These are phyloP conservation scores for Aplysina aerophoba DNA, from an alignment of 37 sponge, comb jelly and placozoan species.

Conservation along the genomic window DNA sequence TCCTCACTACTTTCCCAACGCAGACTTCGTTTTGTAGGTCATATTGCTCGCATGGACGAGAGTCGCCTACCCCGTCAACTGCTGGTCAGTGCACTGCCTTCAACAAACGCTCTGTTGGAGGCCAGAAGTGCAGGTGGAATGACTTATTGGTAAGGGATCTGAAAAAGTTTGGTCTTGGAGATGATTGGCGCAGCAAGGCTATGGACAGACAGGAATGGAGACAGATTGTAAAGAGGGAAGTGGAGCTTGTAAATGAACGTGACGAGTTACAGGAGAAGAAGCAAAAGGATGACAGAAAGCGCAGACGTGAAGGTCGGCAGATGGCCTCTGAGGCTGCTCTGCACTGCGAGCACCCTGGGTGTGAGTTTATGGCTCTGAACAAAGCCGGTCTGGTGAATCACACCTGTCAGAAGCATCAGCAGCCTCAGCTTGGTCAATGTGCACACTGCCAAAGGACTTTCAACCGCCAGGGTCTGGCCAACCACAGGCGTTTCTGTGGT, in stretches of 20 bases:
- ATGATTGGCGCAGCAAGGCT: conserved; percentile 11
- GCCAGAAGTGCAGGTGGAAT: conserved; percentile 31
- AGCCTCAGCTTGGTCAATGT: conserved; percentile 11
- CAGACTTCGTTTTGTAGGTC: conserved; percentile 20
- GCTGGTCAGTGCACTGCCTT: conserved; percentile 17
- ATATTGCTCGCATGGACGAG: conserved; percentile 1
- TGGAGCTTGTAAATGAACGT: not conserved
- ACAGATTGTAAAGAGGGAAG: not conserved
- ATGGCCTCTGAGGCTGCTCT: conserved; percentile 17
- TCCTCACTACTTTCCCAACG: conserved; percentile 23
- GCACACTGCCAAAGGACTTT: conserved; percentile 7
- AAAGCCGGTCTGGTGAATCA: not conserved
- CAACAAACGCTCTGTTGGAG: conserved; percentile 25
- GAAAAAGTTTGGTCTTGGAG: conserved; percentile 17
- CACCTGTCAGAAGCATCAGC: conserved; percentile 2
- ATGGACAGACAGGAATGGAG: conserved; percentile 14
- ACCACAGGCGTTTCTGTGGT: not conserved
- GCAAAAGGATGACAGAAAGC: conserved; percentile 10
- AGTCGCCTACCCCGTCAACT: not conserved
- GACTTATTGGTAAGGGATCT: conserved; percentile 9
- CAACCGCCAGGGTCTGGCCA: not conserved
- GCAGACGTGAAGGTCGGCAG: conserved; percentile 16
- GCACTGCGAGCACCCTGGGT: conserved; percentile 8
- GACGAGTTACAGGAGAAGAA: conserved; percentile 18
- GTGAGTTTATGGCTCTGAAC: conserved; percentile 23